Percentiles rank a stretch among this genome's conserved stretches.
Evolutionary conservation across 2,888 invertebrate genomes (phyloP).

Genomic region (Orthonychiurus folsomi): DNA sequence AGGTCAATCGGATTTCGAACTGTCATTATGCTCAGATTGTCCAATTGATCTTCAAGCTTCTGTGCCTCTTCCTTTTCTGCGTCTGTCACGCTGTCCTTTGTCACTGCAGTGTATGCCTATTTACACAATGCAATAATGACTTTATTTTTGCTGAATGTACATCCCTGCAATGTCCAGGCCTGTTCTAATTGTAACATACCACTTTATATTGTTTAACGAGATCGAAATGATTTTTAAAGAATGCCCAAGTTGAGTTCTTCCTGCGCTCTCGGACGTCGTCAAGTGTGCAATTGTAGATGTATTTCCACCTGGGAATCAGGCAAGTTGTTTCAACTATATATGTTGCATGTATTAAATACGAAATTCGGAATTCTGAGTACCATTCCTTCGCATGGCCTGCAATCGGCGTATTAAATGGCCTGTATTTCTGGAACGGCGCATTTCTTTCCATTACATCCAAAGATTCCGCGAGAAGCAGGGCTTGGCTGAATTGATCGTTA

Average conservation of each 20-base stretch:
- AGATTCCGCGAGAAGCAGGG: constrained; percentile 8
- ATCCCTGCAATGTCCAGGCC: too few relatives aligned
- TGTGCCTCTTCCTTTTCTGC: not conserved
- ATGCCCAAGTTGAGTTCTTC: not conserved
- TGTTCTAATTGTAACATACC: too few relatives aligned
- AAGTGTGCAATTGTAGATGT: constrained; percentile 2
- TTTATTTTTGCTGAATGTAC: too few relatives aligned
- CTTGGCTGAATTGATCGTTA: constrained; percentile 8
- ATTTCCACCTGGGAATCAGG: constrained; percentile 6
- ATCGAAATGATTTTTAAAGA: not conserved
- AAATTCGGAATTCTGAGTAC: not conserved
- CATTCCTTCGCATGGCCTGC: constrained; percentile 8
- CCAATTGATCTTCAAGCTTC: not conserved
- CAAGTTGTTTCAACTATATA: too few relatives aligned
- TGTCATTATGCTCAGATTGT: constrained; percentile 1
- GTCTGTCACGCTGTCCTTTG: not conserved
- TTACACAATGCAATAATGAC: too few relatives aligned
- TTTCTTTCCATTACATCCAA: not conserved
- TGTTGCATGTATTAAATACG: not conserved
- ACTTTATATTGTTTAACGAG: not conserved
- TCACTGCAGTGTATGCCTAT: not conserved
- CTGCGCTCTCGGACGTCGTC: not conserved
- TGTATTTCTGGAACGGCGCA: not conserved
- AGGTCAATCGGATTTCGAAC: not conserved
- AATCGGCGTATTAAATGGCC: constrained; percentile 7